Evolutionary conservation across 2,888 invertebrate species (phyloP).

Genomic region (Morpho deidamia): DNA sequence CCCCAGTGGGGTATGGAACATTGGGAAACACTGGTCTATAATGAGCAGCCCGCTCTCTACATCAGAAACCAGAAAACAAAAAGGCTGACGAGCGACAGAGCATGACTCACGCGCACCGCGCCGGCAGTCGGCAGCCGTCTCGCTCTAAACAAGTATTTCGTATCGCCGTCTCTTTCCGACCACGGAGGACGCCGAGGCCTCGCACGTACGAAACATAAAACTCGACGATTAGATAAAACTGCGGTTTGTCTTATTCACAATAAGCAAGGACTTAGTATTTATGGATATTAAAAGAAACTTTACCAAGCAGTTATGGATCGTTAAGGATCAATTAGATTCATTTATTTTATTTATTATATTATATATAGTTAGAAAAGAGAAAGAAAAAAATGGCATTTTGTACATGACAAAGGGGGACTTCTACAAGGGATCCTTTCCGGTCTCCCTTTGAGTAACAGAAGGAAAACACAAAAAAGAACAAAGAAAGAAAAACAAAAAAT

Average conservation of each 20-base stretch:
- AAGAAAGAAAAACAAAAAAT: too few relatives aligned
- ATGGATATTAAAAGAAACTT: too few relatives aligned
- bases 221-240: conserved; percentile 24
- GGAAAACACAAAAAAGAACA: too few relatives aligned
- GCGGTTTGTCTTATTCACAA: conserved; percentile 8
- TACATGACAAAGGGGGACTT: too few relatives aligned
- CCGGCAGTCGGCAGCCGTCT: conserved; percentile 40
- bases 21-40: background rate
- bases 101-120: conserved; percentile 63
- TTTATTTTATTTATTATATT: too few relatives aligned
- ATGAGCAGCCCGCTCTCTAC: conserved; percentile 12
- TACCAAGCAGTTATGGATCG: too few relatives aligned
- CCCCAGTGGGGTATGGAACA: too few relatives aligned
- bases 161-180: conserved; percentile 32
- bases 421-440: too few relatives aligned
- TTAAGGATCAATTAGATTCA: too few relatives aligned
- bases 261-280: background rate
- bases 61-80: conserved; percentile 23
- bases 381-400: too few relatives aligned
- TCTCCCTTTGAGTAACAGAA: too few relatives aligned
- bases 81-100: conserved; percentile 44
- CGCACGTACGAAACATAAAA: conserved; percentile 21
- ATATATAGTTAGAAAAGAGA: too few relatives aligned
- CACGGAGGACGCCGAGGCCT: conserved; percentile 23
- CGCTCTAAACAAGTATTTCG: conserved; percentile 48